Evolutionary conservation across 2,113 vertebrate species (phyloP), one percentile per base, ranked within the genome.

Genomic region (Rhegmatorhina hoffmannsi): DNA sequence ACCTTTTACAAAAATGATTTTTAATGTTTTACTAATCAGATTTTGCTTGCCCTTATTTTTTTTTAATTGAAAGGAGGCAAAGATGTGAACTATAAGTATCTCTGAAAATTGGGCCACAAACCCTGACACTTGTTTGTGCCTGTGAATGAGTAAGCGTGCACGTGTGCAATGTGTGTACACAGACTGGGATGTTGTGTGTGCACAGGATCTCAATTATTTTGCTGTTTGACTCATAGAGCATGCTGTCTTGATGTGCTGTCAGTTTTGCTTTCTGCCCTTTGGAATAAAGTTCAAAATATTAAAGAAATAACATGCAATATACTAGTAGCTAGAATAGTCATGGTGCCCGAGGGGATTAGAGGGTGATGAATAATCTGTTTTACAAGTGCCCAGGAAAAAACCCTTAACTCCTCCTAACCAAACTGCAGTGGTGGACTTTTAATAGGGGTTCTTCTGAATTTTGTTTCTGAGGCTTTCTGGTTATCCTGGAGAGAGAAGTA

Each of bases 291-390:
- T 92, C 63, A 89, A 77, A 76, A 73, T 90, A 87, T 79, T 97
- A 95, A 97, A 96, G 89, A 97, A 97, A 96, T 94, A 94, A 87
- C 77, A 80, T 23, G 15, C 74, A 91, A 90, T 92, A 87, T 82
- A 87, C 92, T 94, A 66, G 86, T 86, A 92, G 93, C 93, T 95
- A 78, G 81, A 91, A 94, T 70, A 94, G 83, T 91, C 93, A 85
- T n/a, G 44, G 59, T 28, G 79, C 78, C 66, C 0, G 46, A 85
- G 87, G 87, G 84, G 29, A 47, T 81, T 64, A 75, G 62, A 94
- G 89, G n/a, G 56, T 91, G 60, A 67, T 96, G 95, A 92, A 95
- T 86, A 95, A 93, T 86, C 75, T 82, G 58, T 89, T 28, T 90
- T 83, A 74, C 19, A 94, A 89, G 91, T 78, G 63, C 77, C 73